Conservation (phyloP, 2,113 vertebrate species). For the Halichoerus grypus region DNA sequence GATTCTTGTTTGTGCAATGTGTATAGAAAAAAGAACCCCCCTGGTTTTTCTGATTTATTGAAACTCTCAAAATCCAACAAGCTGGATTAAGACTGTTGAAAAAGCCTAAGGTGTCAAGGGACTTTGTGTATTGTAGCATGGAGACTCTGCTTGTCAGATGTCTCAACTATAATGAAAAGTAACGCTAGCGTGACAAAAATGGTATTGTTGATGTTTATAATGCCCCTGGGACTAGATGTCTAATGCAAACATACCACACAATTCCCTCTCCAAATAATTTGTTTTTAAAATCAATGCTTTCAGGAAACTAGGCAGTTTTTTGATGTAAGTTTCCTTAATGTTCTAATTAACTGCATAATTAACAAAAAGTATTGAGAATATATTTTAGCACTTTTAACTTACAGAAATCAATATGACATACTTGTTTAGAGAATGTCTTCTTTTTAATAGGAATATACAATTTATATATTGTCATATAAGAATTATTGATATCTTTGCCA, state of each 20-base stretch:
- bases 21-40: neutral
- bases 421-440: neutral
- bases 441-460: neutral
- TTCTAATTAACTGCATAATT: constrained; percentile 31
- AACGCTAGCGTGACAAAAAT: constrained; percentile 63
- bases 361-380: neutral
- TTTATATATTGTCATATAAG: neutral
- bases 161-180: constrained; percentile 63
- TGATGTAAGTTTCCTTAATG: constrained; percentile 7
- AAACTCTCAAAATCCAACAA: constrained; percentile 67
- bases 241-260: neutral
- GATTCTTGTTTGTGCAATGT: neutral
- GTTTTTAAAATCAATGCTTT: constrained; percentile 28
- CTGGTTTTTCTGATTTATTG: constrained; percentile 50
- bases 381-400: neutral
- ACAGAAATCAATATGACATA: neutral
- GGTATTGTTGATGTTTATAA: constrained; percentile 51
- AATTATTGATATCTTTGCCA: constrained; percentile 24
- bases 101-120: constrained; percentile 67
- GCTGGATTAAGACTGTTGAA: constrained; percentile 63
- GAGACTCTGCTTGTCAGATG: constrained; percentile 74
- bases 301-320: neutral
- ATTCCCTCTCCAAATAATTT: neutral
- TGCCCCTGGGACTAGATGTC: constrained; percentile 61
- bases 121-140: constrained; percentile 68